Conservation (phyloP, 1,140 invertebrate genomes). For the Bombyx mandarina region DNA sequence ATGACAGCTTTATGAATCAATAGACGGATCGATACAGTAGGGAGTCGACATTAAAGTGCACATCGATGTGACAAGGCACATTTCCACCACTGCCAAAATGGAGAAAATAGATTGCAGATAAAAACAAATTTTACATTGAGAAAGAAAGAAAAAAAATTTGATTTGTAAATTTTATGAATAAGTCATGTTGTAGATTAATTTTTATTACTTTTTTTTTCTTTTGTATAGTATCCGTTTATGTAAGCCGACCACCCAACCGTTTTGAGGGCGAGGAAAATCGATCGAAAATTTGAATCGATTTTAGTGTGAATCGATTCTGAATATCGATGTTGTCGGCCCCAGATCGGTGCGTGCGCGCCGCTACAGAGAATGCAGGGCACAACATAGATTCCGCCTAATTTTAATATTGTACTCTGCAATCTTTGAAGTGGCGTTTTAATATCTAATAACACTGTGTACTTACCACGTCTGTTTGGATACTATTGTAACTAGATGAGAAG, state of each 20-base stretch:
- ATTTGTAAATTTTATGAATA: slow-evolving; percentile 64
- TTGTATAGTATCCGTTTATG: slow-evolving; percentile 59
- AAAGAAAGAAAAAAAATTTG: slow-evolving; percentile 15
- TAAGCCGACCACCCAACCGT: slow-evolving; percentile 28
- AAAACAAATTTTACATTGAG: slow-evolving; percentile 32
- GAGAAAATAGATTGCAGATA: slow-evolving; percentile 36
- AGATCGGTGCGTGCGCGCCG: slow-evolving; percentile 20
- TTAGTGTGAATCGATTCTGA: neutral
- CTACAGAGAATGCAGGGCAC: slow-evolving; percentile 59
- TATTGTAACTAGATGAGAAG: slow-evolving; percentile 51
- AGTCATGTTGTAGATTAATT: slow-evolving; percentile 65
- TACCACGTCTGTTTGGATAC: slow-evolving; percentile 58
- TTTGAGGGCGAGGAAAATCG: slow-evolving; percentile 23
- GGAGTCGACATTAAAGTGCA: slow-evolving; percentile 33
- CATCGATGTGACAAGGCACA: slow-evolving; percentile 69
- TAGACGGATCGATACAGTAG: slow-evolving; percentile 45
- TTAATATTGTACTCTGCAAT: slow-evolving; percentile 60
- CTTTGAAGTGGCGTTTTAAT: slow-evolving; percentile 55
- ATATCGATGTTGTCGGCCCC: too few species aligned
- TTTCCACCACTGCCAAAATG: slow-evolving; percentile 70
- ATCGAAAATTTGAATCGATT: slow-evolving; percentile 13
- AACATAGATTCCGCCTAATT: slow-evolving; percentile 67
- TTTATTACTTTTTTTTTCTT: slow-evolving; percentile 51
- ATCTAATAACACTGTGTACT: slow-evolving; percentile 49
- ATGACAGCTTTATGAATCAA: slow-evolving; percentile 61